Conservation (phyloP, 2,888 invertebrate species). For the Drosophila vallismaia region DNA sequence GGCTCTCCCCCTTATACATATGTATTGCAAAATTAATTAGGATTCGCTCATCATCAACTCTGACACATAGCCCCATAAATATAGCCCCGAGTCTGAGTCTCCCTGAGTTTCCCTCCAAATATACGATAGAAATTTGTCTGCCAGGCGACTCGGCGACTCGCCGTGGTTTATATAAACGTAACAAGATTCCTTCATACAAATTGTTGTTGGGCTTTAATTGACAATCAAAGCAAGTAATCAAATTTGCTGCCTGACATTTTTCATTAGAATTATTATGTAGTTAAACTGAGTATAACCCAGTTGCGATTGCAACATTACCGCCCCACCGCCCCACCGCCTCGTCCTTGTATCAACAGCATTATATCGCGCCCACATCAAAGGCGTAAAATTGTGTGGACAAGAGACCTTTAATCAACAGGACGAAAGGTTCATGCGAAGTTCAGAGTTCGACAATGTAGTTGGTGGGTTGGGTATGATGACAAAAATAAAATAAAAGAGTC, state of each 20-base stretch:
- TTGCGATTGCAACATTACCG: constrained; percentile 40
- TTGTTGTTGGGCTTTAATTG: constrained; percentile 73
- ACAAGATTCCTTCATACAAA: constrained; percentile 45
- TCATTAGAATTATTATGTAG: constrained; percentile 75
- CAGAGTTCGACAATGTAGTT: not conserved
- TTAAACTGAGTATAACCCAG: constrained; percentile 53
- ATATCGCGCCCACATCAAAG: constrained; percentile 71
- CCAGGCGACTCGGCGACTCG: constrained; percentile 32
- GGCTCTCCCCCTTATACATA: constrained; percentile 30
- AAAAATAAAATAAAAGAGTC: no score
- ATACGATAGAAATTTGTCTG: constrained; percentile 24
- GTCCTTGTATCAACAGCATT: constrained; percentile 41
- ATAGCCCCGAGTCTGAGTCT: constrained; percentile 9
- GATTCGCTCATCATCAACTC: constrained; percentile 66
- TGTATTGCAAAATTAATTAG: constrained; percentile 70
- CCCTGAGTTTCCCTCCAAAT: no score
- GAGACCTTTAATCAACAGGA: constrained; percentile 40
- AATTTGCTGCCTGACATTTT: constrained; percentile 76
- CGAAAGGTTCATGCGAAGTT: not conserved
- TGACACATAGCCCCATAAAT: constrained; percentile 37
- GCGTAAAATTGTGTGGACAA: constrained; percentile 53
- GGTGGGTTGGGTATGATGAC: not conserved
- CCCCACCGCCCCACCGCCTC: not conserved
- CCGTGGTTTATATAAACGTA: constrained; percentile 37
- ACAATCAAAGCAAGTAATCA: constrained; percentile 75